These are phyloP conservation scores for Protosalanx chinensis DNA, from an alignment of 2,797 vertebrate species.

Conservation along the genomic window DNA sequence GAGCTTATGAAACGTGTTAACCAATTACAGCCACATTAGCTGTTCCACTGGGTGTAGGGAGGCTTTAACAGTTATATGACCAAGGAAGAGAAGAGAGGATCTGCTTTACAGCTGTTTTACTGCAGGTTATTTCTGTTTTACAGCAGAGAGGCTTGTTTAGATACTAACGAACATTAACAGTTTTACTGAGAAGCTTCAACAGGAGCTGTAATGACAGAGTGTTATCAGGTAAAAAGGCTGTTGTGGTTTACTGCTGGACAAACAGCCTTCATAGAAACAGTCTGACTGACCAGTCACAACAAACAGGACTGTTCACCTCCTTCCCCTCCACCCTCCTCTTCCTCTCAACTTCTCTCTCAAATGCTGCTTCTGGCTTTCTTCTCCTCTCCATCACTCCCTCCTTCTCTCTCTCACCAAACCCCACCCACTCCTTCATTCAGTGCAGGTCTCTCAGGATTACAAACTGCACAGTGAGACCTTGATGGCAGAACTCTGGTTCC, in stretches of 20 bases:
- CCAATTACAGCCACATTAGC: conserved; percentile 18
- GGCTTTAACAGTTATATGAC: conserved; percentile 11
- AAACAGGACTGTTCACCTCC: not conserved
- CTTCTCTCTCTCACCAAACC: conserved; percentile 3
- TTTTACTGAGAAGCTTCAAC: not conserved
- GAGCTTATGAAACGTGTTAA: not conserved
- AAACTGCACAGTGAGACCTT: conserved; percentile 47
- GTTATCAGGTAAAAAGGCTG: not conserved
- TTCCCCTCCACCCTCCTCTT: not conserved
- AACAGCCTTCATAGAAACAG: not conserved
- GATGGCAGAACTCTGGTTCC: conserved; percentile 35
- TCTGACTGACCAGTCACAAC: not conserved
- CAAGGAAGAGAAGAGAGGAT: not conserved
- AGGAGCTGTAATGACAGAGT: not conserved
- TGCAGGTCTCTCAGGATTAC: conserved; percentile 35
- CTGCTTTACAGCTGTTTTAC: not conserved
- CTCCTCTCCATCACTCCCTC: conserved; percentile 1
- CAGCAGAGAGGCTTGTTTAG: not conserved
- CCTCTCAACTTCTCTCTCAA: not conserved
- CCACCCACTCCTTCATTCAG: conserved; percentile 23
- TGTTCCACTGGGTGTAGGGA: not conserved
- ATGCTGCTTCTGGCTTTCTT: not conserved
- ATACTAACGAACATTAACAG: conserved; percentile 2
- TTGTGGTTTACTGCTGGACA: conserved; percentile 22
- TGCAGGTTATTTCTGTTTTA: not conserved